These are phyloP conservation scores for Copidosoma aretas DNA, from an alignment of 2,888 invertebrate species.

Conservation along the genomic window DNA sequence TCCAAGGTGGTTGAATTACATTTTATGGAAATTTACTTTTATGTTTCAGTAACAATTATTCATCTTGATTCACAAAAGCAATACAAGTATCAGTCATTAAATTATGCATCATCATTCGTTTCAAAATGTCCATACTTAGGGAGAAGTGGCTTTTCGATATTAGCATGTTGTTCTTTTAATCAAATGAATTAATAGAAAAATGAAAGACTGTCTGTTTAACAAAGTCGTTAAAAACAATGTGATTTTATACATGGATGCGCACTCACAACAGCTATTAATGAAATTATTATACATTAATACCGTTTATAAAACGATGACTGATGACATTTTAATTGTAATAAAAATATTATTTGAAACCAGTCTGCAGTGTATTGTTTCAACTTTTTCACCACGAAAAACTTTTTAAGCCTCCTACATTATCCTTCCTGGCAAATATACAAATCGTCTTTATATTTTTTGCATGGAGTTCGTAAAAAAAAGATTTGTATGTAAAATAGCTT, in stretches of 20 bases:
- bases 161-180: background rate
- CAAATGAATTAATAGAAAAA: constrained; percentile 21
- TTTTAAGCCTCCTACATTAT: constrained; percentile 18
- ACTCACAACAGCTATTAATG: constrained; percentile 16
- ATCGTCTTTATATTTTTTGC: constrained; percentile 16
- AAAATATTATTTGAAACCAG: constrained; percentile 33
- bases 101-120: constrained; percentile 32
- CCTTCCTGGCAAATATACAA: constrained; percentile 14
- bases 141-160: background rate
- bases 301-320: constrained; percentile 35
- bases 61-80: constrained; percentile 33
- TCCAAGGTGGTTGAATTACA: constrained; percentile 25
- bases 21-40: background rate
- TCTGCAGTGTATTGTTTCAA: background rate
- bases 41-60: constrained; percentile 24
- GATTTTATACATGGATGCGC: constrained; percentile 26
- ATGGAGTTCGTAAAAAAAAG: constrained; percentile 27
- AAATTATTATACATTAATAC: constrained; percentile 19
- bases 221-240: constrained; percentile 23
- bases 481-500: constrained; percentile 49
- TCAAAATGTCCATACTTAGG: constrained; percentile 24
- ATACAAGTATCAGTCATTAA: constrained; percentile 38
- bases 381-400: background rate
- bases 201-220: constrained; percentile 36
- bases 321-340: constrained; percentile 38